A percentile compares a stretch with the other conserved stretches of the same genome.
These are phyloP conservation scores for Epizoanthus ramosus DNA, from an alignment of 92 coral and sea anemone genomes.

Conservation along the genomic window DNA sequence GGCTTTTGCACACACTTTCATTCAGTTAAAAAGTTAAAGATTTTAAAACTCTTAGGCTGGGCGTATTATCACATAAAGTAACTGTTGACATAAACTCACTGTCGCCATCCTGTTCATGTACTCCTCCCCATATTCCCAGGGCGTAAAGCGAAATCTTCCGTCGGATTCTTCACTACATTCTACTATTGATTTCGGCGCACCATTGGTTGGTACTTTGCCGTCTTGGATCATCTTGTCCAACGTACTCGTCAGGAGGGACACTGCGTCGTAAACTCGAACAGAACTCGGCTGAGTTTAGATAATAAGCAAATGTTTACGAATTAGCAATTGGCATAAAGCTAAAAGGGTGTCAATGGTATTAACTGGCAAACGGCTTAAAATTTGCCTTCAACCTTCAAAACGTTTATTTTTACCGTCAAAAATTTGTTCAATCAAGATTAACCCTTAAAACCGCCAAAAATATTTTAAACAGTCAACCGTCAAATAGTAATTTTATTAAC, in stretches of 20 bases:
- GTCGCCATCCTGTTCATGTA: not conserved
- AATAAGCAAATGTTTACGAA: not conserved
- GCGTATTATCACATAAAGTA: too few relatives aligned
- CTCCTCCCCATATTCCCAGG: slow-evolving; percentile 6
- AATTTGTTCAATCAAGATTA: too few relatives aligned
- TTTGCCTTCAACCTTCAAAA: too few relatives aligned
- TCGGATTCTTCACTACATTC: not conserved
- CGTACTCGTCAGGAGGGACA: not conserved
- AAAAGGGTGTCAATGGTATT: too few relatives aligned
- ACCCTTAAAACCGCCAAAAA: too few relatives aligned
- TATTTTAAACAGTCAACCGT: too few relatives aligned
- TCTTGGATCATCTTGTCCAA: slow-evolving; percentile 3
- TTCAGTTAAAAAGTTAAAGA: too few relatives aligned
- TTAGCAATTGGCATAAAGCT: not conserved
- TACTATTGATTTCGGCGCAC: not conserved
- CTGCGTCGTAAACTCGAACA: slow-evolving; percentile 8
- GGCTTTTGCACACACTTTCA: too few relatives aligned
- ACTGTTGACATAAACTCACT: not conserved
- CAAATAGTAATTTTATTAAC: too few relatives aligned
- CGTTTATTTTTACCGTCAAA: too few relatives aligned
- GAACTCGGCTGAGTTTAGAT: not conserved
- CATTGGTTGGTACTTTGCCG: not conserved
- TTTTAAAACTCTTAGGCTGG: too few relatives aligned
- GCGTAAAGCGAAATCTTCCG: not conserved
- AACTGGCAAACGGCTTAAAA: too few relatives aligned